A percentile compares a stretch with the other conserved stretches of the same genome.
These are phyloP conservation scores for Spisula solida DNA, from an alignment of 2,888 invertebrate genomes.

Conservation along the genomic window DNA sequence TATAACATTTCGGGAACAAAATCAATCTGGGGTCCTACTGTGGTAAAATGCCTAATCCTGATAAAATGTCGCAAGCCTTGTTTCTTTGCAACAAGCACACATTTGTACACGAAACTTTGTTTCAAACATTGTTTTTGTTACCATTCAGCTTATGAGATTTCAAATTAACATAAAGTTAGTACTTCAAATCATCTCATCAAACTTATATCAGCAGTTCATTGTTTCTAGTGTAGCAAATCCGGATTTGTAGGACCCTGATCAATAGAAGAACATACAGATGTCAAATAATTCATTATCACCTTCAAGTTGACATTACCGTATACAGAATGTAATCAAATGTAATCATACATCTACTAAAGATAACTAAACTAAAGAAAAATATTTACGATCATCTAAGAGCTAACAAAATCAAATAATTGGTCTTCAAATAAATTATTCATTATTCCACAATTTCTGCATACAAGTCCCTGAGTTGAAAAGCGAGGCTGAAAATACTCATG, in stretches of 20 bases:
- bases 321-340: not conserved
- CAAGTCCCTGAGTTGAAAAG: conserved; percentile 17
- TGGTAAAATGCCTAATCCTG: no score
- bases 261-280: not conserved
- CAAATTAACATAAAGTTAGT: not conserved
- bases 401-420: conserved; percentile 16
- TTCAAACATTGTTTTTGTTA: no score
- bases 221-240: no score
- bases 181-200: no score
- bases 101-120: no score
- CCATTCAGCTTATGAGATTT: not conserved
- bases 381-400: not conserved
- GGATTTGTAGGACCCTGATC: not conserved
- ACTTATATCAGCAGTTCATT: no score
- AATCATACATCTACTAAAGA: not conserved
- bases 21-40: no score
- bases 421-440: conserved; percentile 25
- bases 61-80: no score
- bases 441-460: conserved; percentile 20
- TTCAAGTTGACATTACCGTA: not conserved
- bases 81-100: no score
- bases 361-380: not conserved
- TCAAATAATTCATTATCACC: not conserved
- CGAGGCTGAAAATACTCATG: conserved; percentile 15
- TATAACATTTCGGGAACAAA: no score